A percentile compares a stretch with the other conserved stretches of the same genome.
Evolutionary conservation across 2,888 invertebrate genomes (phyloP).

Genomic region (Ichneumoninae sp.): DNA sequence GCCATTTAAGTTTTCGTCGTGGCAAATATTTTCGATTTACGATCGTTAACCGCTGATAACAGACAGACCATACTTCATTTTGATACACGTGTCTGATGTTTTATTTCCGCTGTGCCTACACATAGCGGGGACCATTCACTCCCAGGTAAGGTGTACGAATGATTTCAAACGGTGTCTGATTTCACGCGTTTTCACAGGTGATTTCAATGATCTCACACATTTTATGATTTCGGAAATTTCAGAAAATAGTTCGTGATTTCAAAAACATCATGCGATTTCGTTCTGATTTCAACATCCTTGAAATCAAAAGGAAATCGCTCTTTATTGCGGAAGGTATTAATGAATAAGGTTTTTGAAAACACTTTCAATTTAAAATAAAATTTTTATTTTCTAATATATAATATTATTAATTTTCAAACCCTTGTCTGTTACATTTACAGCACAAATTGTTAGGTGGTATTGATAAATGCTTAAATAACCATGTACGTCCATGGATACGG

Average conservation of each 20-base stretch:
- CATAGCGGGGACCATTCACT: conserved; percentile 18
- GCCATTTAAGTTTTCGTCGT: too few species aligned
- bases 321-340: background rate
- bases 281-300: too few species aligned
- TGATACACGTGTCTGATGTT: too few species aligned
- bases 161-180: conserved; percentile 23
- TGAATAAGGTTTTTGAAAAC: conserved; percentile 62
- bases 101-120: too few species aligned
- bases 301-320: too few species aligned
- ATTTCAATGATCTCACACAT: conserved; percentile 30
- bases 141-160: conserved; percentile 9
- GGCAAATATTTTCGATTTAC: too few species aligned
- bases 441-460: conserved; percentile 38
- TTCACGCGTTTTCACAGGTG: conserved; percentile 34
- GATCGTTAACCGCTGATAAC: too few species aligned
- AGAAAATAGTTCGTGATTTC: background rate
- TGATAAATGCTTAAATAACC: conserved; percentile 62
- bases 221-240: conserved; percentile 26
- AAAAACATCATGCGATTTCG: background rate
- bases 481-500: conserved; percentile 67
- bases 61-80: too few species aligned
- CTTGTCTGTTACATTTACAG: conserved; percentile 26
- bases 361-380: conserved; percentile 73
- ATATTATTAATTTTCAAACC: conserved; percentile 26
- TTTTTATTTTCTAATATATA: conserved; percentile 38